Conservation (phyloP, 2,797 vertebrate genomes). For the Crenuchus spilurus region DNA sequence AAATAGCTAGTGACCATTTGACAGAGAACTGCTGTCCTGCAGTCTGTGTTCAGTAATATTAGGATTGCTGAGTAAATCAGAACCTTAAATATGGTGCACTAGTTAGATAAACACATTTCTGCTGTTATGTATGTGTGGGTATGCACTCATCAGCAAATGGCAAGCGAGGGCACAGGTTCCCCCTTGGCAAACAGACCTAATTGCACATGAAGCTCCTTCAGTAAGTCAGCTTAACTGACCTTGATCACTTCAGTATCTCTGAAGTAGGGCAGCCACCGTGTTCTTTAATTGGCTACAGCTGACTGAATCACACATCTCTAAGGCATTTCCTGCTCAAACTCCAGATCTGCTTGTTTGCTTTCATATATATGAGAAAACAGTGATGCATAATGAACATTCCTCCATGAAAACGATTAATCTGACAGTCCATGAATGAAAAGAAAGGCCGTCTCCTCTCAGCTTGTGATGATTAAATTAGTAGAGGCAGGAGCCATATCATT, state of each 20-base stretch:
- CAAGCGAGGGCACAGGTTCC: not conserved
- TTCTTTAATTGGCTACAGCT: conserved; percentile 23
- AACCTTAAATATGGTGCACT: not conserved
- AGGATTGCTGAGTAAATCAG: not conserved
- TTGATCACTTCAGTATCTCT: conserved; percentile 11
- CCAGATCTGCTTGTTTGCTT: conserved; percentile 31
- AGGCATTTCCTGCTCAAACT: not conserved
- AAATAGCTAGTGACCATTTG: no score
- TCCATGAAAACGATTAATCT: conserved; percentile 24
- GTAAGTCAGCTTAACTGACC: conserved; percentile 11
- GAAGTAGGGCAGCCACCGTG: not conserved
- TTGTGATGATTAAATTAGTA: conserved; percentile 27
- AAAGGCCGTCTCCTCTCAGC: conserved; percentile 8
- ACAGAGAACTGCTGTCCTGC: no score
- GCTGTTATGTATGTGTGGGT: not conserved
- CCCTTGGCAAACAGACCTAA: conserved; percentile 4
- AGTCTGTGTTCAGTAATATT: no score
- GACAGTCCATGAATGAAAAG: conserved; percentile 9
- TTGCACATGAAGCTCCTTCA: conserved; percentile 26
- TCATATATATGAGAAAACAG: conserved; percentile 16
- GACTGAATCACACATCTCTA: conserved; percentile 6
- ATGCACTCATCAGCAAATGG: not conserved
- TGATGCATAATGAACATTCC: conserved; percentile 30
- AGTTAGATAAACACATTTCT: no score
- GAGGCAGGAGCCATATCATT: conserved; percentile 7